Evolutionary conservation across 1,140 invertebrate species (phyloP).

Genomic region (Drosophila subobscura): DNA sequence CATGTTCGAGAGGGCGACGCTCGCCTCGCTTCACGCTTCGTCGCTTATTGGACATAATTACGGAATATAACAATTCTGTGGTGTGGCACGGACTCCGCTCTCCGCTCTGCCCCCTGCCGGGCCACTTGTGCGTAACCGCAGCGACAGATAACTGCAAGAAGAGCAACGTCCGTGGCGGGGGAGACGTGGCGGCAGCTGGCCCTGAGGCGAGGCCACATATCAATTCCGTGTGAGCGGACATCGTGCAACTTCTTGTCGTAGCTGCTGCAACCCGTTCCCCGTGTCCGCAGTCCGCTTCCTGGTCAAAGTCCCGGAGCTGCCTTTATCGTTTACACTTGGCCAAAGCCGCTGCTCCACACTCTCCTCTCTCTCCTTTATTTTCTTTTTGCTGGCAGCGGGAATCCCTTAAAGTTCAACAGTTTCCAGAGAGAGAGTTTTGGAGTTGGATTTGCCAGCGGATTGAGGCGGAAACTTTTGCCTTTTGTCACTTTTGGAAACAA

Average conservation of each 20-base stretch:
- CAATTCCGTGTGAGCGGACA: conserved; percentile 74
- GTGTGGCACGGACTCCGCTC: conserved; percentile 7
- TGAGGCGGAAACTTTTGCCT: conserved; percentile 26
- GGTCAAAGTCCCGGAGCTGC: conserved; percentile 28
- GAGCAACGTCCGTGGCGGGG: conserved; percentile 35
- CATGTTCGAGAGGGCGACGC: conserved; percentile 4
- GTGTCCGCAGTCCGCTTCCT: conserved; percentile 2
- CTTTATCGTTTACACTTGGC: conserved; percentile 69
- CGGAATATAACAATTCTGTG: conserved; percentile 79
- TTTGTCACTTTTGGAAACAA: conserved; percentile 43
- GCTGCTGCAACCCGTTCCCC: conserved; percentile 36
- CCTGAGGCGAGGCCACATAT: conserved; percentile 60
- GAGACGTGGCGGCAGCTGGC: neutral
- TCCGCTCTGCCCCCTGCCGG: conserved; percentile 4
- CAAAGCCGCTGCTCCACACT: conserved; percentile 23
- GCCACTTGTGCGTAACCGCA: conserved; percentile 72
- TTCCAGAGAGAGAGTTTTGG: conserved; percentile 9
- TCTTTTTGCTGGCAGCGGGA: no score
- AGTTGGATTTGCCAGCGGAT: no score
- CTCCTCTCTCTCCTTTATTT: conserved; percentile 7
- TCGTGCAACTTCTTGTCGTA: conserved; percentile 52
- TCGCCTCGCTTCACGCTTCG: conserved; percentile 61
- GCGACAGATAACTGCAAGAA: conserved; percentile 77
- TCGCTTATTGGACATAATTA: conserved; percentile 81
- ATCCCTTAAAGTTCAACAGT: conserved; percentile 37